Conservation (phyloP, 2,888 invertebrate genomes). For the Eurois occulta region DNA sequence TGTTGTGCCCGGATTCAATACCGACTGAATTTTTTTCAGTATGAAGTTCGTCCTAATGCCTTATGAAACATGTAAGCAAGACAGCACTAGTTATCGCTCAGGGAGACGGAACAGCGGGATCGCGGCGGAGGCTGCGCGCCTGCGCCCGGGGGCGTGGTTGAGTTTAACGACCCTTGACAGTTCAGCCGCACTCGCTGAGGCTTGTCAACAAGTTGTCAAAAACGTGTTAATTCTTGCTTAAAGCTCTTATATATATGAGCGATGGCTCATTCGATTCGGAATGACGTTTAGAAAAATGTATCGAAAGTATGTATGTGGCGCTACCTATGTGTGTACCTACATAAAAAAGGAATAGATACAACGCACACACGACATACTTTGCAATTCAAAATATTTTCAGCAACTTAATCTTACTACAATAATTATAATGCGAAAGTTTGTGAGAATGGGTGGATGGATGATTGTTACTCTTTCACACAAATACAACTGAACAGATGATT, state of each 20-base stretch:
- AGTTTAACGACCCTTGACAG: conserved; percentile 37
- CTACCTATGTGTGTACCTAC: conserved; percentile 16
- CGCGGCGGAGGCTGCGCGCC: conserved; percentile 83
- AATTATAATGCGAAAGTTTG: background rate
- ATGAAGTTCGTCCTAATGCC: conserved; percentile 59
- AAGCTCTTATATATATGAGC: too few species aligned
- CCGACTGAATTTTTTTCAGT: conserved; percentile 49
- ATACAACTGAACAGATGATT: background rate
- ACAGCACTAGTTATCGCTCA: conserved; percentile 60
- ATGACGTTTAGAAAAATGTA: too few species aligned
- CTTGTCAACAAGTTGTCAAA: too few species aligned
- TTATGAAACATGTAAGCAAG: conserved; percentile 64
- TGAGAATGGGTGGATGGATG: background rate
- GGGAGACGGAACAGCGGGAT: conserved; percentile 60
- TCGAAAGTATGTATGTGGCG: background rate
- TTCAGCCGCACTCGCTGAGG: conserved; percentile 2
- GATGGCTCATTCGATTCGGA: too few species aligned
- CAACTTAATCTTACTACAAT: background rate
- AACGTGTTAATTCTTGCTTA: too few species aligned
- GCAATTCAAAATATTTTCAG: background rate
- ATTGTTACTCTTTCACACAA: background rate
- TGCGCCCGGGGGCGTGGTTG: conserved; percentile 67
- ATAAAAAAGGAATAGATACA: background rate
- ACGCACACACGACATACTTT: background rate
- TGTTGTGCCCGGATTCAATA: conserved; percentile 60